Evolutionary conservation across 1,140 invertebrate species (phyloP).

Genomic region (Drosophila punjabiensis): DNA sequence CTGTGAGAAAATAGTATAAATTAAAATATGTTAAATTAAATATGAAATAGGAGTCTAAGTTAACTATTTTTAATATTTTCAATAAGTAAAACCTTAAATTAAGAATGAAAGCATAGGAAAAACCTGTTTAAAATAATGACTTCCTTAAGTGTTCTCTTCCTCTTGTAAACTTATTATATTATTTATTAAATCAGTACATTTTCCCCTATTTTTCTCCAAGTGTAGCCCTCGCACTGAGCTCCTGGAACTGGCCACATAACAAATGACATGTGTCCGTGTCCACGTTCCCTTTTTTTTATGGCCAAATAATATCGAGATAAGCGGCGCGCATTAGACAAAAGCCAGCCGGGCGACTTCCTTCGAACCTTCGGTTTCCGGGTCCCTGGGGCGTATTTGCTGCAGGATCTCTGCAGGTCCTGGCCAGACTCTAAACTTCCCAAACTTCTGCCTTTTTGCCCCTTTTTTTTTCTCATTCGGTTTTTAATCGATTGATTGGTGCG

Average conservation of each 20-base stretch:
- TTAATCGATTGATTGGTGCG: conserved; percentile 81
- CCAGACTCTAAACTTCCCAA: conserved; percentile 20
- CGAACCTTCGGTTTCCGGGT: conserved; percentile 21
- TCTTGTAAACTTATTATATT: too few relatives aligned
- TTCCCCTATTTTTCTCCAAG: not conserved
- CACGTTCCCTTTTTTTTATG: conserved; percentile 60
- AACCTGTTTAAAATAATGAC: not conserved
- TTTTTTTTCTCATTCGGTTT: conserved; percentile 23
- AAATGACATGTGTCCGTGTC: conserved; percentile 69
- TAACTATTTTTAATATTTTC: not conserved
- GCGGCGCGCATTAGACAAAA: conserved; percentile 63
- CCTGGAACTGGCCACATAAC: conserved; percentile 59
- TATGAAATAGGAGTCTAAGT: not conserved
- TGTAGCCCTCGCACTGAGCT: not conserved
- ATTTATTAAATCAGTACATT: not conserved
- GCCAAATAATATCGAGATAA: conserved; percentile 80
- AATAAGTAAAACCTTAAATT: not conserved
- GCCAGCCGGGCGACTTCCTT: conserved; percentile 44
- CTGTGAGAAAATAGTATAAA: not conserved
- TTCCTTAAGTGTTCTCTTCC: not conserved
- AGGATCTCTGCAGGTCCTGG: conserved; percentile 11
- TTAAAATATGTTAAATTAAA: too few relatives aligned
- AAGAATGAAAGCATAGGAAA: not conserved
- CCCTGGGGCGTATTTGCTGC: conserved; percentile 35
- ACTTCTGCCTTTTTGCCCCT: not conserved